phyloP scores from a whole-genome alignment of 2,797 vertebrate genomes.

The Rhynchotus rufescens region DNA sequence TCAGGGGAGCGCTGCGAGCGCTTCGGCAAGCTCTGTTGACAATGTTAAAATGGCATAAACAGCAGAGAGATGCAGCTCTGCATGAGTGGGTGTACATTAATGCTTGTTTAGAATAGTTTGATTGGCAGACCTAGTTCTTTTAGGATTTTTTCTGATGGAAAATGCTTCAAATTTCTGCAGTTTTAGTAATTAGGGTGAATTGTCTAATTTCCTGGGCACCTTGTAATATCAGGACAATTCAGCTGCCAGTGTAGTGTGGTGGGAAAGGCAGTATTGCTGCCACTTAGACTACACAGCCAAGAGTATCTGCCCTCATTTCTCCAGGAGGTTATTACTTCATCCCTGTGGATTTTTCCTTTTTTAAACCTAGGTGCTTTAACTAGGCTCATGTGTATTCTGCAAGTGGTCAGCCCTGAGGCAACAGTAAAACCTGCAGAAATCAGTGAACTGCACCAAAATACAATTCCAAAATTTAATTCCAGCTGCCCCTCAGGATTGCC shows the following conservation, averaged over 20 bases:
- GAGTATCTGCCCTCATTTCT: neutral
- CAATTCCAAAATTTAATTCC: neutral
- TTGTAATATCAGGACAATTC: neutral
- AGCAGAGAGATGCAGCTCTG: conserved; percentile 46
- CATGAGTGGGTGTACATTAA: conserved; percentile 59
- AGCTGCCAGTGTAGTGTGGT: neutral
- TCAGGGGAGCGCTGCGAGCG: conserved; percentile 64
- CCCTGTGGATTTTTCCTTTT: neutral
- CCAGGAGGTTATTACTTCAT: neutral
- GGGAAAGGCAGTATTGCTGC: neutral
- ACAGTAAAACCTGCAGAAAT: neutral
- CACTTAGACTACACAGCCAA: rapidly evolving
- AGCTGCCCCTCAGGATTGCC: neutral
- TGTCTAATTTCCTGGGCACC: neutral
- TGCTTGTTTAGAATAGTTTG: conserved; percentile 56
- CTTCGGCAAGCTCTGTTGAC: conserved; percentile 63
- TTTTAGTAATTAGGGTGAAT: neutral
- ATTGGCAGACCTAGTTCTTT: conserved; percentile 49
- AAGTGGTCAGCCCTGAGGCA: neutral
- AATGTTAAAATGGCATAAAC: conserved; percentile 62
- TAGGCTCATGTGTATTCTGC: neutral
- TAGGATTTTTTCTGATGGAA: neutral
- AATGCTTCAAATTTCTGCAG: neutral
- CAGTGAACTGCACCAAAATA: neutral
- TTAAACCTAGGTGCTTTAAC: neutral